Base-by-base conservation (phyloP, 2,113 vertebrate species). In the Callipepla californica region DNA sequence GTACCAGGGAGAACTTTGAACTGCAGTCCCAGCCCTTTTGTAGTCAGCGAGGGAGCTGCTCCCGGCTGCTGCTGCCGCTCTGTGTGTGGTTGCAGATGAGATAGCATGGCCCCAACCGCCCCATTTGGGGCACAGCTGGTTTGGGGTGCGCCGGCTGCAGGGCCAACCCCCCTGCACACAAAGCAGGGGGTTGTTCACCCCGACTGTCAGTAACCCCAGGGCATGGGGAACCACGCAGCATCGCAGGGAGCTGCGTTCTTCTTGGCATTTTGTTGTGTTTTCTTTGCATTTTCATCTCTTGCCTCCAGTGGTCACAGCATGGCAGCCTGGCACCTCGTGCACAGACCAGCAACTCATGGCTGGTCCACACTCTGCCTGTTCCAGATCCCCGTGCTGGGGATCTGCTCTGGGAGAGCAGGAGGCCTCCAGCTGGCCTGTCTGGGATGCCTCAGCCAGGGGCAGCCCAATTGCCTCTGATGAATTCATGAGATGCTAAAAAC, bases 1-100 rank as follows among this genome's bases (percentile, higher is more conserved):
- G 78, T 89, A 67, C 34, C 0, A 10, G 59, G 67, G 68, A 85
- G 86, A 91, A 82, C 93, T 95, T 74, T 55, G 90, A 91, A 87
- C 92, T 38, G 80, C 0, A 0, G 38, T 80, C 5, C 21, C 61
- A 85, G 44, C 44, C 68, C 72, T 38, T 28, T 69, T 82, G 95
- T 69, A 89, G 85, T 32, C 68, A 25, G 85, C 66, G 79, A 70
- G 89, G 65, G 78, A 86, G 62, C 66, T 13, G 26, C 77, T 76
- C 45, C 86, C 55, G 32, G 7, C 79, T 92, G 79, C 72, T 86
- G 61, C 73, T 75, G 73, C 47, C 50, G 76, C 92, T 78, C 80
- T 1, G 30, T 88, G 89, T 92, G 93, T 84, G 89, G 89, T 34
- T 94, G 70, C 26, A 34, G 91, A 69, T 3, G 32, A 0, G 19